phyloP scores from a whole-genome alignment of 2,113 vertebrate species.

The Ramphastos sulfuratus region DNA sequence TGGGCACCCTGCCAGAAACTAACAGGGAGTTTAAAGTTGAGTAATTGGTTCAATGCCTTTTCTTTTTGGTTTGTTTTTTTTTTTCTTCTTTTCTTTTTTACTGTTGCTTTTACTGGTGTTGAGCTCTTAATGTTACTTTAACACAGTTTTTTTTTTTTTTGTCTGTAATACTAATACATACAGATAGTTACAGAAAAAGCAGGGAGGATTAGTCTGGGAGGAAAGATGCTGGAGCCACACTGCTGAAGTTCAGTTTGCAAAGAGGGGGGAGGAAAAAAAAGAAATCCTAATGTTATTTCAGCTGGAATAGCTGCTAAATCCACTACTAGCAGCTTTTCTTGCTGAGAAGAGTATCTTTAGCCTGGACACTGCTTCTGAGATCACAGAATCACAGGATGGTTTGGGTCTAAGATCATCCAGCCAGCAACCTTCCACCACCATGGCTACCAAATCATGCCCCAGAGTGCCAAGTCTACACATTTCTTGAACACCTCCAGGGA shows the following conservation, averaged over 20 bases:
- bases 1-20: slow-evolving; percentile 23
- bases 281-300: slow-evolving; percentile 39
- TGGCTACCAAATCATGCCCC: too few relatives aligned
- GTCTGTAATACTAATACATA: background rate
- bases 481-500: too few relatives aligned
- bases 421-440: too few relatives aligned
- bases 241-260: background rate
- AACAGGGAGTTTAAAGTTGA: slow-evolving; percentile 10
- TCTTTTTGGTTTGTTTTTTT: background rate
- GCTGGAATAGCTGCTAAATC: slow-evolving; percentile 50
- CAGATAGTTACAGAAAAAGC: slow-evolving; percentile 30
- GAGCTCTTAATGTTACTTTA: background rate
- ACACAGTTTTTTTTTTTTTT: background rate
- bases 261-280: background rate
- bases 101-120: background rate
- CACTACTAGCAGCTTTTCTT: slow-evolving; percentile 16
- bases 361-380: background rate
- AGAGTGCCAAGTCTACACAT: too few relatives aligned
- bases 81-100: background rate
- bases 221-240: background rate
- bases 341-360: background rate
- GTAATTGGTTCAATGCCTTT: background rate
- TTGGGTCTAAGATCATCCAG: too few relatives aligned
- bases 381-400: too few relatives aligned
- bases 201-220: background rate